phyloP scores from a whole-genome alignment of 2,113 vertebrate genomes.

The Vulpes lagopus region DNA sequence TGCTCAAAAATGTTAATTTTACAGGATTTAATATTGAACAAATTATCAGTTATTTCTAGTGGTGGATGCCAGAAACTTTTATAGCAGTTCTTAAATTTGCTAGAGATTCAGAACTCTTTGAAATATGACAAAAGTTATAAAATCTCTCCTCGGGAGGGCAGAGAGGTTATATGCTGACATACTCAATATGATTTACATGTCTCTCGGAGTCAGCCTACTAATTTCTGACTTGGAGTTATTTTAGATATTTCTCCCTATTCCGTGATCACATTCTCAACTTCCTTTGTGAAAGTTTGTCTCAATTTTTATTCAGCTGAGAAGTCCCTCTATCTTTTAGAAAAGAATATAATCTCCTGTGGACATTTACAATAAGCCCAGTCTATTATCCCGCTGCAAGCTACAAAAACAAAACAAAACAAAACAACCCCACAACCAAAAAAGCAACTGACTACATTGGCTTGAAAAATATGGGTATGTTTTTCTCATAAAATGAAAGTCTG shows the following conservation, averaged over 20 bases:
- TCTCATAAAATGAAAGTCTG: neutral
- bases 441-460: neutral
- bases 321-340: neutral
- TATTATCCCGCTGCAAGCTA: neutral
- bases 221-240: neutral
- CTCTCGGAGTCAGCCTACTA: neutral
- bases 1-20: neutral
- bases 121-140: neutral
- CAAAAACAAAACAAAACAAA: neutral
- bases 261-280: neutral
- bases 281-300: neutral
- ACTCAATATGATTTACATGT: neutral
- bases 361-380: neutral
- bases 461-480: neutral
- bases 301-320: neutral
- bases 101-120: neutral
- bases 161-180: neutral
- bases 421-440: neutral
- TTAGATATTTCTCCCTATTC: neutral
- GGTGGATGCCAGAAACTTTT: neutral
- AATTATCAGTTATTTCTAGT: neutral
- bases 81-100: neutral
- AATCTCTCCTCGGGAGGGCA: neutral
- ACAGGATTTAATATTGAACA: neutral
- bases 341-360: neutral